phyloP scores from a whole-genome alignment of 2,113 vertebrate genomes.

The Anolis sagrei region DNA sequence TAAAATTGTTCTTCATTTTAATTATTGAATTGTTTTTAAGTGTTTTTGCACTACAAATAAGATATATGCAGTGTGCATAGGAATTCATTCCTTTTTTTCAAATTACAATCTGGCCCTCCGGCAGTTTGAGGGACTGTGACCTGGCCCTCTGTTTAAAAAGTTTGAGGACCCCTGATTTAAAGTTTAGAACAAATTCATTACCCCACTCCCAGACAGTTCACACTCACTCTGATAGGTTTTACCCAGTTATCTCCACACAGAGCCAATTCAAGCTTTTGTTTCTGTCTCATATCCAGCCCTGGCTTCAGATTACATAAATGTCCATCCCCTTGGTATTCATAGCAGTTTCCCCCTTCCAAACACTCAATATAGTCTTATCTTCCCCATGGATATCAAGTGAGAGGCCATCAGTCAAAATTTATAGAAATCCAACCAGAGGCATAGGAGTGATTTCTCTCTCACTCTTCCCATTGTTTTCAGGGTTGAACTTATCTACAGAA shows the following conservation, averaged over 20 bases:
- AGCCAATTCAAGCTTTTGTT: not conserved
- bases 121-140: too few relatives aligned
- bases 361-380: constrained; percentile 32
- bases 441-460: not conserved
- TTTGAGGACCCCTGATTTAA: too few relatives aligned
- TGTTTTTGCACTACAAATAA: too few relatives aligned
- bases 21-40: too few relatives aligned
- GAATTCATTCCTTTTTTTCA: too few relatives aligned
- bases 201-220: not conserved
- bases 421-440: constrained; percentile 19
- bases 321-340: not conserved
- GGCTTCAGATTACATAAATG: constrained; percentile 1
- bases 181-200: too few relatives aligned
- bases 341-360: not conserved
- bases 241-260: not conserved
- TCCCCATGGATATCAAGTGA: not conserved
- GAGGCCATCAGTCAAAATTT: constrained; percentile 12
- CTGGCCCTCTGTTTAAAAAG: too few relatives aligned
- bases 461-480: constrained; percentile 1
- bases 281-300: not conserved
- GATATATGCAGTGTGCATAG: too few relatives aligned
- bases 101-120: too few relatives aligned
- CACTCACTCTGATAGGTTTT: not conserved
- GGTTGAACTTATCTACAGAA: constrained; percentile 13
- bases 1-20: too few relatives aligned